phyloP scores from a whole-genome alignment of 1,140 invertebrate genomes.

The Saccostrea glomerata region DNA sequence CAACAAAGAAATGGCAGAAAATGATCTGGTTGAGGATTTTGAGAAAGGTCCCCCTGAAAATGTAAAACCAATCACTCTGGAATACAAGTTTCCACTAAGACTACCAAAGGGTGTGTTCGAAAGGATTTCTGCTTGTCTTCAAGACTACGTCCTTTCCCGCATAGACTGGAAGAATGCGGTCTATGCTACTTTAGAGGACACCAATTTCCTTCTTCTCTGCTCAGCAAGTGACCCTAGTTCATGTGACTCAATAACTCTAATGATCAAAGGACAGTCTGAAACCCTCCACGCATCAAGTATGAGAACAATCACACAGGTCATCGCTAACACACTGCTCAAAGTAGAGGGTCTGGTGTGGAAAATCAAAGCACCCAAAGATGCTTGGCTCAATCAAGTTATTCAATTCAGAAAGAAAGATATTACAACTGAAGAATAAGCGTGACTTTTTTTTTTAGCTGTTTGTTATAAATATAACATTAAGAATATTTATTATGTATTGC shows the following conservation, averaged over 20 bases:
- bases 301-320: slow-evolving; percentile 63
- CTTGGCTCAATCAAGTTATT: slow-evolving; percentile 55
- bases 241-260: slow-evolving; percentile 42
- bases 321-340: slow-evolving; percentile 61
- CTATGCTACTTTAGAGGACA: slow-evolving; percentile 68
- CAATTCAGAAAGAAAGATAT: slow-evolving; percentile 6
- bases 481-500: neutral
- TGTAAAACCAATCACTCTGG: slow-evolving; percentile 57
- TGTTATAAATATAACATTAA: neutral
- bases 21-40: slow-evolving; percentile 67
- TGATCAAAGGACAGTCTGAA: slow-evolving; percentile 47
- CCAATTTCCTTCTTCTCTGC: slow-evolving; percentile 62
- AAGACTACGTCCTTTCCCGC: slow-evolving; percentile 68
- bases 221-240: neutral
- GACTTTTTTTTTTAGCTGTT: neutral
- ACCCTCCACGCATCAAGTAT: slow-evolving; percentile 47
- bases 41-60: slow-evolving; percentile 51
- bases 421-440: neutral
- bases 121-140: slow-evolving; percentile 64
- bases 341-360: slow-evolving; percentile 71
- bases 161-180: slow-evolving; percentile 73
- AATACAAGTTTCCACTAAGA: slow-evolving; percentile 67
- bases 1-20: slow-evolving; percentile 63
- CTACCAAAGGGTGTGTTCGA: slow-evolving; percentile 71
- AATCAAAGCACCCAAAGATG: slow-evolving; percentile 55